Conservation (phyloP, 2,888 invertebrate genomes). For the Melieria crassipennis region DNA sequence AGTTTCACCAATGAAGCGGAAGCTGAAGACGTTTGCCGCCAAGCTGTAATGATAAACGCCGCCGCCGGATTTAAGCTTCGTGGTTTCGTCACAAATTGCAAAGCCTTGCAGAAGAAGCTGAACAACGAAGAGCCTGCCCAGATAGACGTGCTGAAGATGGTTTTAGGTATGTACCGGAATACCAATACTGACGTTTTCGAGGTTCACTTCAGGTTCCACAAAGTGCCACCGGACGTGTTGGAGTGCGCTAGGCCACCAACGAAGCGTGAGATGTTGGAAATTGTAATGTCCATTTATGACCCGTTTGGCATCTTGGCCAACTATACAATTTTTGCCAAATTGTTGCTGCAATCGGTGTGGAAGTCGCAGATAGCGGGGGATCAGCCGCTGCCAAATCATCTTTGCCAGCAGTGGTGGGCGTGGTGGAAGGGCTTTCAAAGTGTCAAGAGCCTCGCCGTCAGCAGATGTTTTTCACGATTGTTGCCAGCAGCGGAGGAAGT, state of each 20-base stretch:
- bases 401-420: constrained; percentile 15
- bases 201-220: constrained; percentile 38
- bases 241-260: constrained; percentile 38
- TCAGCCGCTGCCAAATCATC: constrained; percentile 23
- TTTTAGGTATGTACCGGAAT: constrained; percentile 41
- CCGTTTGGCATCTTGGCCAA: constrained; percentile 41
- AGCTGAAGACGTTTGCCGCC: constrained; percentile 36
- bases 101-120: constrained; percentile 5
- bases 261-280: constrained; percentile 43
- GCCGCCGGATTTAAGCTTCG: constrained; percentile 16
- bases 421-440: constrained; percentile 30
- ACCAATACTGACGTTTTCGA: constrained; percentile 37
- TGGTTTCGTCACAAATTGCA: constrained; percentile 22
- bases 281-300: constrained; percentile 50
- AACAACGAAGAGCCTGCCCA: constrained; percentile 41
- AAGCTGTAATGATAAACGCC: constrained; percentile 24
- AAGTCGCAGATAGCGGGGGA: constrained; percentile 32
- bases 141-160: constrained; percentile 39
- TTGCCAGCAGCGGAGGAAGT: not conserved
- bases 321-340: not conserved
- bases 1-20: not conserved
- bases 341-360: not conserved
- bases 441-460: constrained; percentile 18
- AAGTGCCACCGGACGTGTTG: constrained; percentile 34
- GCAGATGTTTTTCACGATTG: constrained; percentile 14